Conservation (phyloP, 2,113 vertebrate species). For the Paradoxurus hermaphroditus region DNA sequence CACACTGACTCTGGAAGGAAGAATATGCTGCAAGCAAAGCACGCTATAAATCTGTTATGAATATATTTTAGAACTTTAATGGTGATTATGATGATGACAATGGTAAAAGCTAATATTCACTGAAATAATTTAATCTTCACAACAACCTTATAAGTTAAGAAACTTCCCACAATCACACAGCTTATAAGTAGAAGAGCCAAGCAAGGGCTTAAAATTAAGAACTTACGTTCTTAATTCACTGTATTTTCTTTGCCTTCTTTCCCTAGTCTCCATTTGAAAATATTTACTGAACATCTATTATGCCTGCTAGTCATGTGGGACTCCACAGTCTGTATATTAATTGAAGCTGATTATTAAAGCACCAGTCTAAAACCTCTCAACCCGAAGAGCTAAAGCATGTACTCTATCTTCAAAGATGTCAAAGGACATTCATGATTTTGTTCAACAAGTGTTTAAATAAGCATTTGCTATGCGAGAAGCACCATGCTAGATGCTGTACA, state of each 20-base stretch:
- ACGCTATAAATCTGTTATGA: neutral
- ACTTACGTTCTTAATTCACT: neutral
- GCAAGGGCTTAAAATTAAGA: neutral
- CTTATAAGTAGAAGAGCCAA: neutral
- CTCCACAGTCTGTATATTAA: conserved; percentile 11
- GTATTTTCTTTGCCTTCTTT: neutral
- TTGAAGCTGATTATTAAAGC: conserved; percentile 30
- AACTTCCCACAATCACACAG: neutral
- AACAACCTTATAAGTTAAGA: neutral
- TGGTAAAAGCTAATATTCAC: neutral
- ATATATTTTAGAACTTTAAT: neutral
- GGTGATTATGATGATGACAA: neutral
- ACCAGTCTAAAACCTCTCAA: neutral
- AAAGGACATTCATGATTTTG: neutral
- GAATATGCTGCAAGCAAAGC: neutral
- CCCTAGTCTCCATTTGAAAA: neutral
- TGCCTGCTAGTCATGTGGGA: neutral
- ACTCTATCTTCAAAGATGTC: conserved; percentile 2
- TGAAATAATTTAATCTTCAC: neutral
- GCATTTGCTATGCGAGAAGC: neutral
- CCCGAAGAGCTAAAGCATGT: neutral
- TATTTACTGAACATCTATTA: neutral
- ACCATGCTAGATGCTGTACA: neutral
- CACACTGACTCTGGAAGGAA: neutral
- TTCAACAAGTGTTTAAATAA: conserved; percentile 29